phyloP scores from a whole-genome alignment of 1,140 invertebrate species.

The Drosophila yakuba region DNA sequence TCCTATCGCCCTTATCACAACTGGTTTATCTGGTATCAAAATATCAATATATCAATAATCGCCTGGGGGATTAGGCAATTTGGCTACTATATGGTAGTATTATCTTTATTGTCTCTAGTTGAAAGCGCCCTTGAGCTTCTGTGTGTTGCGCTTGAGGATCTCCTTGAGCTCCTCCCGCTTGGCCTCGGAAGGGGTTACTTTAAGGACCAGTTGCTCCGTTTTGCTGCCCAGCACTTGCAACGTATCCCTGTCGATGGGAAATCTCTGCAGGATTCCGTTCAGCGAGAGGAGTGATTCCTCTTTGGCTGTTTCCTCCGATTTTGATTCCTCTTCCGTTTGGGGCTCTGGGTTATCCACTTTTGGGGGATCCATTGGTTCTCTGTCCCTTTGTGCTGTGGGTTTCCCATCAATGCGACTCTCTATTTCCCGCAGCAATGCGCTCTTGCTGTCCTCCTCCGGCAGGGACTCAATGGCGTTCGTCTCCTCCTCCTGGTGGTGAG shows the following conservation, averaged over 20 bases:
- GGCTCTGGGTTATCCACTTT: background rate
- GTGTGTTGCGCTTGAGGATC: slow-evolving; percentile 62
- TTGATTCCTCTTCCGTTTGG: background rate
- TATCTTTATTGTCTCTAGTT: slow-evolving; percentile 30
- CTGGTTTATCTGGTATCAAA: background rate
- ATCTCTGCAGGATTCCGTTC: slow-evolving; percentile 39
- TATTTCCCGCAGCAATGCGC: background rate
- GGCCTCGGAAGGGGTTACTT: slow-evolving; percentile 47
- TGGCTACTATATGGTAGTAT: too few species aligned
- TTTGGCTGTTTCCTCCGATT: background rate
- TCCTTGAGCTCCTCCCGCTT: slow-evolving; percentile 53
- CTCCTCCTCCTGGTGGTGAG: background rate
- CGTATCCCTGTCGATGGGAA: slow-evolving; percentile 42
- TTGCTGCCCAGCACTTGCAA: slow-evolving; percentile 44
- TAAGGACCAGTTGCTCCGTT: slow-evolving; percentile 64
- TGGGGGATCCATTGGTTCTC: too few species aligned
- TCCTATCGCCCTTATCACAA: background rate
- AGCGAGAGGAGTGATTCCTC: slow-evolving; percentile 10
- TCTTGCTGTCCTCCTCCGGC: background rate
- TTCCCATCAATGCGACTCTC: background rate
- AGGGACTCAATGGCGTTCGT: background rate
- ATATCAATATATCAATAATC: slow-evolving; percentile 8
- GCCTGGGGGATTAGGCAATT: background rate
- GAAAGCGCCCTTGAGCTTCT: slow-evolving; percentile 64
- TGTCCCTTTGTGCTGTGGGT: background rate